phyloP scores from a whole-genome alignment of 1,140 invertebrate genomes.

The Gryllus bimaculatus region DNA sequence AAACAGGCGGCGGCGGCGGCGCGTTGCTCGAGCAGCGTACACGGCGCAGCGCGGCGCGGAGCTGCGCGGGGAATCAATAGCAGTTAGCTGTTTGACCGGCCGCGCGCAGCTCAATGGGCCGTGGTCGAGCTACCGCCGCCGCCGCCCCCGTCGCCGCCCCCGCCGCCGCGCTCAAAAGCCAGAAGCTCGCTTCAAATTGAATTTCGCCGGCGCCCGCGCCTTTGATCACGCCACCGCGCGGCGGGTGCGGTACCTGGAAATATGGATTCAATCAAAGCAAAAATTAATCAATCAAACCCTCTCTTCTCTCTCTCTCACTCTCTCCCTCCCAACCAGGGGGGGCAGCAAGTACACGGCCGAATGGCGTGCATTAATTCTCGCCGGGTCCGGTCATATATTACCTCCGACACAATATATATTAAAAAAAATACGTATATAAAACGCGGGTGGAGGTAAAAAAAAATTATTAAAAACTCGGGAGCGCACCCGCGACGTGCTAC shows the following conservation, averaged over 20 bases:
- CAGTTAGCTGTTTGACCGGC: neutral
- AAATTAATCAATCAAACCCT: neutral
- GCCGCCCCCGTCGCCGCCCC: too few relatives aligned
- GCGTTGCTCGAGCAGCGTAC: too few relatives aligned
- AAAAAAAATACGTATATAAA: neutral
- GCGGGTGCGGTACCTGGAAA: neutral
- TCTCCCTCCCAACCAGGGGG: neutral
- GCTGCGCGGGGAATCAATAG: neutral
- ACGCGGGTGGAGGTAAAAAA: neutral
- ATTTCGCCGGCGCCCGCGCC: neutral
- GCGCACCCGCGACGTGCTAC: neutral
- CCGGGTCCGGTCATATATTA: neutral
- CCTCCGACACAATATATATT: neutral
- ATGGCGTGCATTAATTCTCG: neutral
- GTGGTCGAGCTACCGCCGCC: neutral
- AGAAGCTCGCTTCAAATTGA: neutral
- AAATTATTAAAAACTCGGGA: neutral
- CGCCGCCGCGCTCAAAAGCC: too few relatives aligned
- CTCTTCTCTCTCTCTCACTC: too few relatives aligned
- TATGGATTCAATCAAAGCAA: conserved; percentile 5
- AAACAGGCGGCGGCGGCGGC: too few relatives aligned
- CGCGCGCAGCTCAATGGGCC: neutral
- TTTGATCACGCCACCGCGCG: neutral
- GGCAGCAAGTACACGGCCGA: neutral
- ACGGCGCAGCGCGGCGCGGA: too few relatives aligned